Base-by-base conservation (phyloP, 2,113 vertebrate species). In the Prunella fulvescens region DNA sequence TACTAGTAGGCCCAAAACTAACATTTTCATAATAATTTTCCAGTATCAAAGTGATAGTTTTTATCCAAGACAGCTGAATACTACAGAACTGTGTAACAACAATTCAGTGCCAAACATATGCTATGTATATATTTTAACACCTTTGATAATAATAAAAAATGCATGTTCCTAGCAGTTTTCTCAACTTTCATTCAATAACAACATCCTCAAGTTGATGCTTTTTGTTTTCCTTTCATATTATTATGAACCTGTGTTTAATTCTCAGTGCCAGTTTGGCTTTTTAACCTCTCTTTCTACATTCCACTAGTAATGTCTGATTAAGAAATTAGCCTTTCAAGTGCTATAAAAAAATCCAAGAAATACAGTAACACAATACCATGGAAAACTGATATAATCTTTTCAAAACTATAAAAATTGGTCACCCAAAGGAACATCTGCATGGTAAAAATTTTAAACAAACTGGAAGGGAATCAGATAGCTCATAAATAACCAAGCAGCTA, bases 1-100 rank as follows among this genome's bases (percentile, higher is more conserved):
- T 88, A 96, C 95, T 96, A 79, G 90, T 85, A 97, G 97, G 95
- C 98, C 98, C 98, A 98, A 98, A 98, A 98, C 98, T 98, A 98
- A 98, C 98, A 98, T 98, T 98, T 98, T 98, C 97, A 97, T 98
- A 98, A 98, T 98, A 98, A 98, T 98, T 98, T 98, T 98, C 98
- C 98, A 98, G 98, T 98, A 98, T 98, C 98, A 98, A 98, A 98
- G 98, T 98, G 97, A 98, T 98, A 98, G 97, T 97, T 98, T 98
- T 98, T 97, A 98, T 97, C 97, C 97, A 97, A 98, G 97, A 97
- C 98, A 98, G 98, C 97, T 98, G 98, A 98, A 98, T 97, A 94
- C 93, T 97, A 96, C 97, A 98, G 95, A 98, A 97, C 93, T 92
- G 90, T 88, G 95, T 20, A 96, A 97, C 86, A 81, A 98, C 94